Conservation (phyloP, 1,140 invertebrate species). For the Ceratoteleas bidentatus region DNA sequence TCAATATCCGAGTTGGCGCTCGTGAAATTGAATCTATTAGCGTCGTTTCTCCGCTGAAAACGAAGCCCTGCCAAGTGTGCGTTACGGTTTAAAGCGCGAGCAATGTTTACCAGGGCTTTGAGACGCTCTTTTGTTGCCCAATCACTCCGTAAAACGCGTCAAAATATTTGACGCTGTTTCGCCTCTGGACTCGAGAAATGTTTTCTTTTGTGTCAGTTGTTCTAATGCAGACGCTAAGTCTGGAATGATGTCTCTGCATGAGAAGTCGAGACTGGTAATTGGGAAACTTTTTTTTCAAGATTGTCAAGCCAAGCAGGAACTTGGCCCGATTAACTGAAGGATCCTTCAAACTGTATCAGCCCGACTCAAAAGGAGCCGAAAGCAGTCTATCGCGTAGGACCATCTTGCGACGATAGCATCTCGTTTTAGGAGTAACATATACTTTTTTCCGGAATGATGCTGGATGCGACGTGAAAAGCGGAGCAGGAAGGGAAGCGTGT, state of each 20-base stretch:
- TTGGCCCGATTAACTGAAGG: not conserved
- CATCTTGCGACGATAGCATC: conserved; percentile 56
- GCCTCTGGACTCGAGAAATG: too few relatives aligned
- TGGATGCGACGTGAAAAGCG: conserved; percentile 51
- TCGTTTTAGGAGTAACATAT: conserved; percentile 50
- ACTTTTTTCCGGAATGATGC: conserved; percentile 66
- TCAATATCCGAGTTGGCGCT: conserved; percentile 65
- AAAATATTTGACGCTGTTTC: conserved; percentile 14
- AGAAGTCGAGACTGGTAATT: not conserved
- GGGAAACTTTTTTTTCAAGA: not conserved
- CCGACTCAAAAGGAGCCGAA: conserved; percentile 42
- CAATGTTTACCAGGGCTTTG: conserved; percentile 34
- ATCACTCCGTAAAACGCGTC: conserved; percentile 12
- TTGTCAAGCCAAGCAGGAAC: conserved; percentile 2
- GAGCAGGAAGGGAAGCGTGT: conserved; percentile 53
- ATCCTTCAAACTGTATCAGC: conserved; percentile 36
- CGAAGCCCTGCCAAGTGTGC: conserved; percentile 32
- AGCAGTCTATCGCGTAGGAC: conserved; percentile 34
- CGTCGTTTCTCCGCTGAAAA: conserved; percentile 54
- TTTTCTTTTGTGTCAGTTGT: too few relatives aligned
- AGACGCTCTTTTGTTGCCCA: conserved; percentile 22
- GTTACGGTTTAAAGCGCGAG: conserved; percentile 38
- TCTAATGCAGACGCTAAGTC: too few relatives aligned
- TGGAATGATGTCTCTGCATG: too few relatives aligned
- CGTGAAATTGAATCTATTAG: conserved; percentile 71